Percentiles rank a stretch among this genome's conserved stretches.
Evolutionary conservation across 2,797 vertebrate species (phyloP).

Genomic region (Malurus leucopterus): DNA sequence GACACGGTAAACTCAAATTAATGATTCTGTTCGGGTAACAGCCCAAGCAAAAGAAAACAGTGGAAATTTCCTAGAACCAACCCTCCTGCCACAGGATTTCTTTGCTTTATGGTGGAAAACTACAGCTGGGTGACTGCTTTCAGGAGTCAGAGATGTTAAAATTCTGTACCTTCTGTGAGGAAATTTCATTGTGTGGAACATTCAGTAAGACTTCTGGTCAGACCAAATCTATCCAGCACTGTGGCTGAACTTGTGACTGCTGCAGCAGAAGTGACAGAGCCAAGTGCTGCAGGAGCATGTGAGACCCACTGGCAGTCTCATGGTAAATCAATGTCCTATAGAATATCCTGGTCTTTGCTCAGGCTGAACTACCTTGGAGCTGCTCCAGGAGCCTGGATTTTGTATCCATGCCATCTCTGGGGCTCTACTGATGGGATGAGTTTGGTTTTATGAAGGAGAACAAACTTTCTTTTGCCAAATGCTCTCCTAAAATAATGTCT

Average conservation of each 20-base stretch:
- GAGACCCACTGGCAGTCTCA: background rate
- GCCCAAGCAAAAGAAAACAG: background rate
- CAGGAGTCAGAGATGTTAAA: background rate
- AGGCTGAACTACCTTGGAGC: background rate
- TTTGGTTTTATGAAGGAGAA: background rate
- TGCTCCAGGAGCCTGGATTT: background rate
- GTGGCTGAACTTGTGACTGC: background rate
- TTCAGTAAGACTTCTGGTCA: background rate
- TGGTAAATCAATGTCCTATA: background rate
- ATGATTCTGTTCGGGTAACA: background rate
- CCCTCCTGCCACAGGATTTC: background rate
- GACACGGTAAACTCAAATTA: background rate
- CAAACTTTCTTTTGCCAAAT: background rate
- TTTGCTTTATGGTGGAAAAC: background rate
- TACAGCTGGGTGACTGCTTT: background rate
- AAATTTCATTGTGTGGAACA: background rate
- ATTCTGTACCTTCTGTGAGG: background rate
- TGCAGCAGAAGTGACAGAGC: background rate
- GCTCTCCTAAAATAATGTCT: background rate
- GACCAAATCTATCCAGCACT: background rate
- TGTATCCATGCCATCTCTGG: background rate
- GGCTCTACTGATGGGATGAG: background rate
- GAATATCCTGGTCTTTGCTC: background rate
- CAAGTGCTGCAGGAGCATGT: background rate
- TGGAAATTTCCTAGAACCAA: conserved; percentile 2